A percentile compares a stretch with the other conserved stretches of the same genome.
Evolutionary conservation across 2,888 invertebrate species (phyloP).

Genomic region (Leucophenga montana): DNA sequence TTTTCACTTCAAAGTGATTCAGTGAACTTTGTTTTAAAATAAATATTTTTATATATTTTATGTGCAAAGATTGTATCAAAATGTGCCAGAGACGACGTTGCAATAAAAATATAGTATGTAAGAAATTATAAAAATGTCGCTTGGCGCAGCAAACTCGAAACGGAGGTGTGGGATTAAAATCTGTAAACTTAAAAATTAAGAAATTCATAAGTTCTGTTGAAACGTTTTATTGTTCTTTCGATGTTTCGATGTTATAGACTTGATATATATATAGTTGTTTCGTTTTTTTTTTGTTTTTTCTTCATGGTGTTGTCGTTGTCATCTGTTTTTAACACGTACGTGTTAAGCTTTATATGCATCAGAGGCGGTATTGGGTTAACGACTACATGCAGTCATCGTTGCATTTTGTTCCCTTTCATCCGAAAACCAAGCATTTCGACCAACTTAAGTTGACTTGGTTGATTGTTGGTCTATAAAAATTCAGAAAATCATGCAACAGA

Average conservation of each 20-base stretch:
- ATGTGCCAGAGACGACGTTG: neutral
- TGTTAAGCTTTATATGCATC: conserved; percentile 9
- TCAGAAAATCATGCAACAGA: neutral
- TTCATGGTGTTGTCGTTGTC: neutral
- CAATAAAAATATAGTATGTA: conserved; percentile 25
- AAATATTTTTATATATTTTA: conserved; percentile 26
- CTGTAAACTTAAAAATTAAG: conserved; percentile 42
- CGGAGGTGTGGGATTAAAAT: conserved; percentile 25
- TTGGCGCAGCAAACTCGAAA: neutral
- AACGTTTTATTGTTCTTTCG: conserved; percentile 49
- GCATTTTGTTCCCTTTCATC: conserved; percentile 1
- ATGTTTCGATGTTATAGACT: neutral
- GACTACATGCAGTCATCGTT: conserved; percentile 1
- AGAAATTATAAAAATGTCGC: conserved; percentile 14
- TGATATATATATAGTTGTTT: too few relatives aligned
- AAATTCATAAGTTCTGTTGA: conserved; percentile 59
- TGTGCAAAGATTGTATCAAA: conserved; percentile 25
- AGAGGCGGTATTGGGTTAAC: neutral
- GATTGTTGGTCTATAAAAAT: conserved; percentile 12
- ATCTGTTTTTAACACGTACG: conserved; percentile 17
- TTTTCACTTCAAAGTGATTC: conserved; percentile 3
- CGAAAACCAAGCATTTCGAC: conserved; percentile 3
- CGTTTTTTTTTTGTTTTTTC: neutral
- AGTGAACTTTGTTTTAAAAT: conserved; percentile 3
- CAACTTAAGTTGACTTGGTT: neutral